phyloP scores from a whole-genome alignment of 2,888 invertebrate species.

The Diarsia brunnea region DNA sequence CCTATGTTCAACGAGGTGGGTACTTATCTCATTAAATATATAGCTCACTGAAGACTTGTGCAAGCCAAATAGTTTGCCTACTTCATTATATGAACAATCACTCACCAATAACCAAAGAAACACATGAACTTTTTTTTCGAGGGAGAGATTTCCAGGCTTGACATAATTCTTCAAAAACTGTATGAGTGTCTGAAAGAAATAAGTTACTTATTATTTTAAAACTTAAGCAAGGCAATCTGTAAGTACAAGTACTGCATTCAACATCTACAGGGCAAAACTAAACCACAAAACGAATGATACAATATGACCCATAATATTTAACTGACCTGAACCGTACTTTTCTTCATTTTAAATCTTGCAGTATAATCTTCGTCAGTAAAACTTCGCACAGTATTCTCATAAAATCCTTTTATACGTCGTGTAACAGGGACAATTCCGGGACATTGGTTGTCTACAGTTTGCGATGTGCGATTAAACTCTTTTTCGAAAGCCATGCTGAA shows the following conservation, averaged over 20 bases:
- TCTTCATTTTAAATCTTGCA: conserved; percentile 81
- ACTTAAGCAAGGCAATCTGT: not conserved
- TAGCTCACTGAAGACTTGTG: conserved; percentile 85
- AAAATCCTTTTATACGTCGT: conserved; percentile 71
- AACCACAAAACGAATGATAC: not conserved
- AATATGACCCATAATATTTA: not conserved
- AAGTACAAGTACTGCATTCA: not conserved
- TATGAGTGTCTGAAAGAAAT: conserved; percentile 80
- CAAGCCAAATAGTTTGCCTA: conserved; percentile 81
- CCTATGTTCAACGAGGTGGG: conserved; percentile 78
- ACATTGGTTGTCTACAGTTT: conserved; percentile 43
- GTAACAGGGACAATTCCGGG: conserved; percentile 43
- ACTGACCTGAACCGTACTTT: conserved; percentile 80
- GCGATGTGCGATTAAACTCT: conserved; percentile 67
- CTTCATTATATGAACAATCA: conserved; percentile 82
- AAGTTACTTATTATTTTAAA: not conserved
- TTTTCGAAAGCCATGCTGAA: conserved; percentile 74
- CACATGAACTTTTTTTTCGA: conserved; percentile 86
- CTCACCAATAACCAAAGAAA: conserved; percentile 83
- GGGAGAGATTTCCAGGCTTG: conserved; percentile 75
- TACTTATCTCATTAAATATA: conserved; percentile 84
- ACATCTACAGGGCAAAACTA: not conserved
- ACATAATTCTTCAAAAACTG: conserved; percentile 75
- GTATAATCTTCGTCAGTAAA: conserved; percentile 80
- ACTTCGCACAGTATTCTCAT: conserved; percentile 77